Percentiles rank a stretch among this genome's conserved stretches.
Evolutionary conservation across 2,113 vertebrate species (phyloP).

Genomic region (Pycnonotus jocosus): DNA sequence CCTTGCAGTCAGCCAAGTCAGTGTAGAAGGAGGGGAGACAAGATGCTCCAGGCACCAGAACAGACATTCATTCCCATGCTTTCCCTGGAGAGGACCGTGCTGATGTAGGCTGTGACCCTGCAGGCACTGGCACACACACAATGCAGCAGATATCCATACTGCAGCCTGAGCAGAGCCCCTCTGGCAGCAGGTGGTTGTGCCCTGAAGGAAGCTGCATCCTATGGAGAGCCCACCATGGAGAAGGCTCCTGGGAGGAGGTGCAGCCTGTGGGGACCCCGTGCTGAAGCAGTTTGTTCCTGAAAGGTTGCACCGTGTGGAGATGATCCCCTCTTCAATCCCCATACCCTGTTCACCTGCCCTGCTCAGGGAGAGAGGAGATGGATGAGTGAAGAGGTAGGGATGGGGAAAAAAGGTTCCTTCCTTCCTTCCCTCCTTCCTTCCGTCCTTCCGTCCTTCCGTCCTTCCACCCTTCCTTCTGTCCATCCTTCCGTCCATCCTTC

Average conservation of each 20-base stretch:
- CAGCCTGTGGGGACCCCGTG: neutral
- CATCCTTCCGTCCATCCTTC: too few species aligned
- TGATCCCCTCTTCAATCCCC: neutral
- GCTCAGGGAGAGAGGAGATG: accelerated
- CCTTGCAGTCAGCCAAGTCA: neutral
- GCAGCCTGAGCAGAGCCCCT: neutral
- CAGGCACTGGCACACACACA: neutral
- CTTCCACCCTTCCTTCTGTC: too few species aligned
- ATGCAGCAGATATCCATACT: neutral
- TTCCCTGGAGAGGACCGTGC: neutral
- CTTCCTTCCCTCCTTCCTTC: too few species aligned
- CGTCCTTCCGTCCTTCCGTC: too few species aligned
- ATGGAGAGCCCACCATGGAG: accelerated
- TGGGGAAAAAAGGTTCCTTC: accelerated
- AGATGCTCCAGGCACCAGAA: neutral
- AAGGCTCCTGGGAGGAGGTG: neutral
- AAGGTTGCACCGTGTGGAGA: neutral
- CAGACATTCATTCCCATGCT: neutral
- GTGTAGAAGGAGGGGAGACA: neutral
- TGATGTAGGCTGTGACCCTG: neutral
- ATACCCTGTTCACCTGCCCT: accelerated
- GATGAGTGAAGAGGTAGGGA: neutral
- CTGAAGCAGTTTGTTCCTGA: neutral
- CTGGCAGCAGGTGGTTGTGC: neutral
- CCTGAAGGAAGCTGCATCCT: neutral